These are phyloP conservation scores for Hydrotaea diabolus DNA, from an alignment of 2,888 invertebrate species.

Conservation along the genomic window DNA sequence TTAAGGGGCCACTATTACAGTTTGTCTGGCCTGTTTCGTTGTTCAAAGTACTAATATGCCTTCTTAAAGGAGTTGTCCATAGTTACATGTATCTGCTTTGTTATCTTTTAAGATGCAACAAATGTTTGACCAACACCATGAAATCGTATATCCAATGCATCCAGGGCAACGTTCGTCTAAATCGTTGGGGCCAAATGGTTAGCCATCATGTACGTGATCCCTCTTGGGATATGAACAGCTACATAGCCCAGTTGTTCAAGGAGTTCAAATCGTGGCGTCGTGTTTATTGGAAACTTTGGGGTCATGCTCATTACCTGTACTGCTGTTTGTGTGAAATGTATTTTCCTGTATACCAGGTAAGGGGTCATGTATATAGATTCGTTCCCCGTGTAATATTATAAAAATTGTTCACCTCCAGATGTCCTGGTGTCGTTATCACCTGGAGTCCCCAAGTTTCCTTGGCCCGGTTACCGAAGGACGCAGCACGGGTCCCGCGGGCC, in stretches of 20 bases:
- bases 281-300: constrained; percentile 97
- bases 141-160: constrained; percentile 88
- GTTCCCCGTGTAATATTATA: not conserved
- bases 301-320: constrained; percentile 91
- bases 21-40: constrained; percentile 88
- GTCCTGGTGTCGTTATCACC: constrained; percentile 91
- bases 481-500: constrained; percentile 86
- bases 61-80: no score
- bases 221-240: constrained; percentile 90
- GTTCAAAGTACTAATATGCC: constrained; percentile 80
- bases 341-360: constrained; percentile 87
- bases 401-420: constrained; percentile 80
- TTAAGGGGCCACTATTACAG: constrained; percentile 91
- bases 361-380: not conserved
- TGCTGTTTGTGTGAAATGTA: constrained; percentile 90
- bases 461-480: constrained; percentile 84
- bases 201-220: constrained; percentile 88
- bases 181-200: constrained; percentile 87
- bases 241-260: constrained; percentile 88
- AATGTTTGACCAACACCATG: constrained; percentile 86
- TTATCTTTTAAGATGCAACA: constrained; percentile 84
- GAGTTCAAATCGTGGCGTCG: constrained; percentile 93
- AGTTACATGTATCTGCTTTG: not conserved
- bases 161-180: constrained; percentile 87
- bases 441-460: constrained; percentile 88